phyloP scores from a whole-genome alignment of 1,140 invertebrate species.

The Aphelenchoides fujianensis region DNA sequence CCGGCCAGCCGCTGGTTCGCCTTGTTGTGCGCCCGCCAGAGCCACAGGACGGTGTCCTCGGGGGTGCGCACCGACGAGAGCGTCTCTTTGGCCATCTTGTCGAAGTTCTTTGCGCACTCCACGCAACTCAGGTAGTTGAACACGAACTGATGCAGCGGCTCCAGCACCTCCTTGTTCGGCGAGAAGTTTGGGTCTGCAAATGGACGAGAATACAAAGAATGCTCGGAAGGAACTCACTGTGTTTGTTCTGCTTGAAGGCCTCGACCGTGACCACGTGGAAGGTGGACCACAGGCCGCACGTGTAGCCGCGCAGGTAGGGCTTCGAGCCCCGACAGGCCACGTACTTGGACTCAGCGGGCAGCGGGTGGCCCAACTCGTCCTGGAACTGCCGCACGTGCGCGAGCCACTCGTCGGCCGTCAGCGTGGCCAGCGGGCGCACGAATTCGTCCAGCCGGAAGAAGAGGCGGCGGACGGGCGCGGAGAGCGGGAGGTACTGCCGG shows the following conservation, averaged over 20 bases:
- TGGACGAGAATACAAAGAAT: not conserved
- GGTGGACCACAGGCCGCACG: conserved; percentile 88
- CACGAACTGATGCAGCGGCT: conserved; percentile 81
- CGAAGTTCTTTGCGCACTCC: conserved; percentile 82
- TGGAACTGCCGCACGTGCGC: conserved; percentile 38
- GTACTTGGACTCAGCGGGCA: conserved; percentile 43
- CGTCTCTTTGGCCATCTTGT: conserved; percentile 70
- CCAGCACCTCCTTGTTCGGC: conserved; percentile 68
- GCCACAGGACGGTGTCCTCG: conserved; percentile 79
- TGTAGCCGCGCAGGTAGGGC: conserved; percentile 75
- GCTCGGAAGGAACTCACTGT: conserved; percentile 52
- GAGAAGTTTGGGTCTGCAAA: conserved; percentile 52
- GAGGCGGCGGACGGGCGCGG: conserved; percentile 52
- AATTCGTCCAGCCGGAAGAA: conserved; percentile 60
- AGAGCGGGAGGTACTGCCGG: conserved; percentile 56
- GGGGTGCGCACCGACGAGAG: conserved; percentile 10
- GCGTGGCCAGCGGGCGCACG: conserved; percentile 34
- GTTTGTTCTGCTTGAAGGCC: conserved; percentile 67
- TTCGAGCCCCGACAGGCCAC: conserved; percentile 76
- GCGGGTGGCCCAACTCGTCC: conserved; percentile 47
- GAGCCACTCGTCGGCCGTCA: conserved; percentile 54
- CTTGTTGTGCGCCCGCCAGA: conserved; percentile 90
- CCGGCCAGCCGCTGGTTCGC: conserved; percentile 82
- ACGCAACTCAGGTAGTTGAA: conserved; percentile 88
- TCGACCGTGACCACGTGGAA: conserved; percentile 88